Conservation (phyloP, 2,888 invertebrate species). For the Ctenicera cuprea region DNA sequence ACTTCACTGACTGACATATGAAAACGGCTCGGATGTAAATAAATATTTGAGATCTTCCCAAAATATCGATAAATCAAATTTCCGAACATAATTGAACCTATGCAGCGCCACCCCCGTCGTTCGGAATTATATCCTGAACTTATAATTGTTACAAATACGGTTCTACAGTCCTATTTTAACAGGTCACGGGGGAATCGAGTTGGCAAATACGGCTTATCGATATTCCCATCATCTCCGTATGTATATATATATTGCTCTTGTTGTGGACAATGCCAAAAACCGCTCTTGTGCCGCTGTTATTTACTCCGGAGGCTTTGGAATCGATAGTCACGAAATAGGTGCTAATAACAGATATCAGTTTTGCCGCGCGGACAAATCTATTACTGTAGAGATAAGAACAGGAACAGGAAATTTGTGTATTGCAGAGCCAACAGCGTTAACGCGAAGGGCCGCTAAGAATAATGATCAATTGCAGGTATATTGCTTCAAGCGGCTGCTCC, state of each 20-base stretch:
- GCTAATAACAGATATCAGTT: constrained; percentile 37
- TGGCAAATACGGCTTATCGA: constrained; percentile 61
- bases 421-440: neutral
- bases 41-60: constrained; percentile 10
- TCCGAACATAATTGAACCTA: constrained; percentile 30
- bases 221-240: constrained; percentile 57
- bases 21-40: neutral
- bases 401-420: constrained; percentile 22
- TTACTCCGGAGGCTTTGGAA: constrained; percentile 10
- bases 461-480: constrained; percentile 33
- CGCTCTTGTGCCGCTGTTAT: constrained; percentile 2
- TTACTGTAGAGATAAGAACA: constrained; percentile 27
- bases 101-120: constrained; percentile 12
- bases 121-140: constrained; percentile 48
- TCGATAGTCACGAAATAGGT: constrained; percentile 33
- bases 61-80: constrained; percentile 41
- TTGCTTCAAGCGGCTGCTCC: neutral
- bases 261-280: constrained; percentile 41
- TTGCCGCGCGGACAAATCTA: constrained; percentile 22
- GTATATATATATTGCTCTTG: constrained; percentile 56
- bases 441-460: constrained; percentile 13
- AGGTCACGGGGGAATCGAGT: constrained; percentile 61
- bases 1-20: too few species aligned
- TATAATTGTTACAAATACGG: constrained; percentile 60
- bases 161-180: constrained; percentile 60